These are phyloP conservation scores for Phrynosoma platyrhinos DNA, from an alignment of 2,113 vertebrate species.

Conservation along the genomic window DNA sequence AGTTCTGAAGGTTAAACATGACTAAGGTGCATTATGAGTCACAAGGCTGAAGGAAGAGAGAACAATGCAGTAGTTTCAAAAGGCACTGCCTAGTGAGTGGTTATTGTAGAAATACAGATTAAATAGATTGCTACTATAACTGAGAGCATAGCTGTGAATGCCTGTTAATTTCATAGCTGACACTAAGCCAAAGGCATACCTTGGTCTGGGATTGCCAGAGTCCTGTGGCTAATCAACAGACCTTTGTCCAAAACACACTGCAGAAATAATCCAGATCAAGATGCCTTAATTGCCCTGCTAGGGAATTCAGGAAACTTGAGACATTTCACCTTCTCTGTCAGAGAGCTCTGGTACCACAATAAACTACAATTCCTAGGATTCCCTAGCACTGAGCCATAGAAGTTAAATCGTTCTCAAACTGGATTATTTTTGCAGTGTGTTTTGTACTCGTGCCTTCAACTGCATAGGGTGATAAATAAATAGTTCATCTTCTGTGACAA, in stretches of 20 bases:
- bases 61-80: slow-evolving; percentile 57
- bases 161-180: background rate
- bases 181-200: slow-evolving; percentile 11
- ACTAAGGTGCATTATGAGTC: slow-evolving; percentile 64
- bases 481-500: background rate
- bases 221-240: background rate
- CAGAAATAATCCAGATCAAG: no score
- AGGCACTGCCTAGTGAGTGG: slow-evolving; percentile 51
- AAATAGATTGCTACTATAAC: slow-evolving; percentile 15
- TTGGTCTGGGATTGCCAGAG: slow-evolving; percentile 24
- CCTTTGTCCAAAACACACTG: no score
- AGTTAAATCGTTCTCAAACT: no score
- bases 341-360: no score
- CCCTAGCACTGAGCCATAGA: no score
- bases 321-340: no score
- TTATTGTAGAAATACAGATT: slow-evolving; percentile 34
- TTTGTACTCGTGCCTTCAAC: background rate
- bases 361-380: no score
- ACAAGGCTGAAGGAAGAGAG: slow-evolving; percentile 65
- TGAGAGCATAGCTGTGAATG: slow-evolving; percentile 16
- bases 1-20: slow-evolving; percentile 64
- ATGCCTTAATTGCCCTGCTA: no score
- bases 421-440: no score
- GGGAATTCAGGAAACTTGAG: no score
- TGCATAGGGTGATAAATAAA: background rate